Evolutionary conservation across 1,140 invertebrate species (phyloP), one percentile per base, ranked within the genome.

Genomic region (Eubasilissa regina): DNA sequence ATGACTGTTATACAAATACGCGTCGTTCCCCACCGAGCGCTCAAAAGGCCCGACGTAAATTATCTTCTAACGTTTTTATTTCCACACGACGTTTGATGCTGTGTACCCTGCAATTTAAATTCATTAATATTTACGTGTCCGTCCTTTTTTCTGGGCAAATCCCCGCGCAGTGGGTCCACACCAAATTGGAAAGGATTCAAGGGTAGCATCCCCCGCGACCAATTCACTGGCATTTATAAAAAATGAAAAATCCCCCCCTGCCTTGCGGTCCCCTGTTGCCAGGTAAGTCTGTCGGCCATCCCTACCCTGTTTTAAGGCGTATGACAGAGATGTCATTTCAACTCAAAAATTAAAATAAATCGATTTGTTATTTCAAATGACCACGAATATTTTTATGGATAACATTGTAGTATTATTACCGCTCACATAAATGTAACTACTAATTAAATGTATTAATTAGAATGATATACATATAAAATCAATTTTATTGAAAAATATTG

Each of bases 101-200:
- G 74, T 64, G 45, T 76, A 11, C 58, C 66, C 56, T 53, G 74
- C 80, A 76, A 79, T 81, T 76, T 77, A 77, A 79, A 81, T 79
- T 79, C 77, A 79, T 76, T 76, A 79, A 81, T 81, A 81, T 81
- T 81, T 70, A 76, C 73, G 75, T 60, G n/a, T 62, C 13, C 35
- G 48, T 76, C 35, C 75, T 68, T 78, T 75, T 77, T 78, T 44
- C 75, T 44, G 47, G 35, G 62, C 44, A 44, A 75, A 78, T 78
- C 75, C 68, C 62, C 51, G 19, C 51, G 19, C 70, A 4, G 17
- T 17, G 75, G 76, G 53, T 60, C 25, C 76, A 78, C 64, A 74
- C 25, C 48, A 78, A 81, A 81, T 78, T 77, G 76, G 80, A 78
- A 81, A 78, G 75, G 70, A 77, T 75, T 81, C 73, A n/a, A 58